Conservation (phyloP, 2,113 vertebrate species). For the Etia nguti region DNA sequence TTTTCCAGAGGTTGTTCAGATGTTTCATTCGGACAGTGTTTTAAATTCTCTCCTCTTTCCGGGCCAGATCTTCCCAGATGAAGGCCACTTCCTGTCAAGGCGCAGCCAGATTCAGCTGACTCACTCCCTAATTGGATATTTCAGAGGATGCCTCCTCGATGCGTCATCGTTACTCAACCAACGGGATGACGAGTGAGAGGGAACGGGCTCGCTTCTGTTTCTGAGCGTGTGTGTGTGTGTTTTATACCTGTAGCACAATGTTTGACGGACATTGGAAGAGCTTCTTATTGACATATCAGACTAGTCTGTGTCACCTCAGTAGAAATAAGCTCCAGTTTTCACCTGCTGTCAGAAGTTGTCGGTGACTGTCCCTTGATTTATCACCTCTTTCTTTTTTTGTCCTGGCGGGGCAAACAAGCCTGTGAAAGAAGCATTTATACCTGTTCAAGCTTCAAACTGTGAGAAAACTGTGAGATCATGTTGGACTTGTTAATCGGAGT, state of each 20-base stretch:
- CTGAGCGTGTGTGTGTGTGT: neutral
- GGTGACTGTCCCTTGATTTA: neutral
- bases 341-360: neutral
- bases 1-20: neutral
- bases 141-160: conserved; percentile 87
- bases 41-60: neutral
- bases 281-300: conserved; percentile 11
- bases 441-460: neutral
- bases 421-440: neutral
- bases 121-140: conserved; percentile 88
- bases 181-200: conserved; percentile 73
- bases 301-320: neutral
- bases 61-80: conserved; percentile 91
- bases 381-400: neutral
- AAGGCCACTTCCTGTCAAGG: conserved; percentile 86
- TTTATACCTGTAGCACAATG: conserved; percentile 43
- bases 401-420: neutral
- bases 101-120: conserved; percentile 88
- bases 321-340: neutral
- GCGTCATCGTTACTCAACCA: conserved; percentile 77
- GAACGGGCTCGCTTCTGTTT: neutral
- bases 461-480: neutral
- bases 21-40: neutral
- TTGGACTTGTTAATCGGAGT: neutral
- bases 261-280: conserved; percentile 15